Evolutionary conservation across 1,140 invertebrate species (phyloP).

Genomic region (Aculops lycopersici): DNA sequence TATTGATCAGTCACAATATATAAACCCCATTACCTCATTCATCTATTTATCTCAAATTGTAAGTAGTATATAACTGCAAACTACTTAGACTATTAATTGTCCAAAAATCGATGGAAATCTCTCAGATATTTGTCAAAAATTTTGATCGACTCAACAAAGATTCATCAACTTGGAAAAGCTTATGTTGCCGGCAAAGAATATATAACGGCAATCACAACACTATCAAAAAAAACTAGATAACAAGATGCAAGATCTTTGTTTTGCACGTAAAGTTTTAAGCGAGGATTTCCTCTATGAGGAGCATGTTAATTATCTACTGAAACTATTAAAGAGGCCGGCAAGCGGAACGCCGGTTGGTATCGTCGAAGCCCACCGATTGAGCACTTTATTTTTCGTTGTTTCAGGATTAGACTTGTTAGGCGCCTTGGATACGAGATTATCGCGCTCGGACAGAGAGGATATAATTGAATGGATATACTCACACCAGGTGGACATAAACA

Average conservation of each 20-base stretch:
- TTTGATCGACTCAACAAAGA: not conserved
- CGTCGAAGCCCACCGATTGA: not conserved
- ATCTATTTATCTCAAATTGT: not conserved
- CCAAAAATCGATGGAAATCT: not conserved
- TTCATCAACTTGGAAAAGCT: not conserved
- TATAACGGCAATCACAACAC: not conserved
- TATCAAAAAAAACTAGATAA: not conserved
- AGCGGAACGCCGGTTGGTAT: not conserved
- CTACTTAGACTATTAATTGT: not conserved
- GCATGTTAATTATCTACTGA: not conserved
- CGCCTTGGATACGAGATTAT: constrained; percentile 28
- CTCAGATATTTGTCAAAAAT: not conserved
- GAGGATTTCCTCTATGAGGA: constrained; percentile 37
- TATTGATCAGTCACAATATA: not conserved
- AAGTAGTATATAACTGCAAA: not conserved
- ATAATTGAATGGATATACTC: constrained; percentile 70
- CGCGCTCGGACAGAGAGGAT: constrained; percentile 21
- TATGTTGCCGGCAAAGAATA: not conserved
- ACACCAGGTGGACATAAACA: constrained; percentile 28
- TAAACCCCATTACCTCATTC: not conserved
- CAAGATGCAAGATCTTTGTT: not conserved
- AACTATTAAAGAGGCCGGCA: not conserved
- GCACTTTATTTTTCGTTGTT: constrained; percentile 42
- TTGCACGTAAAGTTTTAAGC: constrained; percentile 12
- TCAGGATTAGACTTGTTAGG: constrained; percentile 56